Evolutionary conservation across 2,113 vertebrate genomes (phyloP), one percentile per base, ranked within the genome.

Genomic region (Gymnorhina tibicen): DNA sequence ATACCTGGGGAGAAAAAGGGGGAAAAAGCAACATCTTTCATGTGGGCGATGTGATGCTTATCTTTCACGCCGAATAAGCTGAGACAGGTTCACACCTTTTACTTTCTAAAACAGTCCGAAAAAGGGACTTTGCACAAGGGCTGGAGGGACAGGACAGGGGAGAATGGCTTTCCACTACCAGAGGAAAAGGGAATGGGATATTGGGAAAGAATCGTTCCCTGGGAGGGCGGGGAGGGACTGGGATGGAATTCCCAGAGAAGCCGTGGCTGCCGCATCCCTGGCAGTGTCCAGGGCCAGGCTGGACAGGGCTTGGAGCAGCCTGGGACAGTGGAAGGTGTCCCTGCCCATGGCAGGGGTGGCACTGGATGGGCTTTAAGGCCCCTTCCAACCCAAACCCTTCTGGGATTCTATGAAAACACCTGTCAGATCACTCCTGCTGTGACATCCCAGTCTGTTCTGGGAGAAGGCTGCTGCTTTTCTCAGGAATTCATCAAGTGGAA

Each of bases 21-120:
- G 24, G 1, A 10, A 30, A 87, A 72, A 42, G 12, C 4, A 72
- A 33, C 5, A 19, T 22, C 6, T 21, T 23, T 42, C 16, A 9
- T 9, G 32, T 15, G 33, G 77, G 41, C 3, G 22, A 93, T 52
- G 28, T 39, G 63, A 75, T 96, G 66, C 44, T 96, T 80, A 84
- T 82, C 89, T 96, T 80, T 89, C 84, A 93, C 32, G 22, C 44
- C 85, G 86, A 97, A 89, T 78, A 94, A 85, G 89, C 95, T 84
- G 93, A 63, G 63, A 53, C 90, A 69, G 67, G 30, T 55, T 73
- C 21, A 35, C 10, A 3, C 16, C 32, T 33, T 58, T 2, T 2
- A 14, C 5, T 42, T 64, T 46, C 47, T 18, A 5, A 53, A 78
- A 19, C 4, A 5, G 11, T 7, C 60, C 4, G 1, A 41, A 62